Percentiles rank a stretch among this genome's conserved stretches.
Evolutionary conservation across 2,888 invertebrate species (phyloP).

Genomic region (Eledona agricola): DNA sequence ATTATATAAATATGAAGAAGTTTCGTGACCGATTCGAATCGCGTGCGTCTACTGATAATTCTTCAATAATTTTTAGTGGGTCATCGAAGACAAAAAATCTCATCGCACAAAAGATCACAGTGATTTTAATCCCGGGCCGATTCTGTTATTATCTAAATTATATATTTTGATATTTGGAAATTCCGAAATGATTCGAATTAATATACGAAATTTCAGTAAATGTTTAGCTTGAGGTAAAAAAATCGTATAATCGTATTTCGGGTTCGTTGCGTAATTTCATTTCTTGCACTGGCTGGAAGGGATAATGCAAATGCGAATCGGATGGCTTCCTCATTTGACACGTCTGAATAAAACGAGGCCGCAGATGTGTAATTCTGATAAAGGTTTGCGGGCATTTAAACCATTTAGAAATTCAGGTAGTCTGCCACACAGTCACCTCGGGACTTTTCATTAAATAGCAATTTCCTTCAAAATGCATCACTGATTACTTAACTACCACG

Average conservation of each 20-base stretch:
- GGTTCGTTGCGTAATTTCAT: conserved; percentile 23
- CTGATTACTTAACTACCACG: conserved; percentile 55
- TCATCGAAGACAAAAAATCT: conserved; percentile 55
- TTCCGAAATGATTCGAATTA: conserved; percentile 55
- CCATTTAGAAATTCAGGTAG: conserved; percentile 52
- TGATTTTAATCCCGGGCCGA: conserved; percentile 50
- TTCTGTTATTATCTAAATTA: conserved; percentile 58
- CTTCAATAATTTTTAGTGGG: conserved; percentile 57
- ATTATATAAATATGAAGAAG: conserved; percentile 53
- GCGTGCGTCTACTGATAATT: conserved; percentile 56
- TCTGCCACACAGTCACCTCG: conserved; percentile 47
- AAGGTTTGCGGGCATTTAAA: conserved; percentile 44
- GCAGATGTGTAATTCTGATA: conserved; percentile 43
- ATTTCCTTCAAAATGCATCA: conserved; percentile 50
- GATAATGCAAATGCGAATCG: conserved; percentile 45
- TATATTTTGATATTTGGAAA: conserved; percentile 55
- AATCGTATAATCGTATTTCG: too few species aligned
- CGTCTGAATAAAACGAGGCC: conserved; percentile 41
- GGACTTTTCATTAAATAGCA: conserved; percentile 46
- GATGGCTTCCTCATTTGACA: conserved; percentile 52
- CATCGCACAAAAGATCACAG: conserved; percentile 42
- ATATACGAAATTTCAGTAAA: conserved; percentile 49
- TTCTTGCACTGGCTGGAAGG: conserved; percentile 42
- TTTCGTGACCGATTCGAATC: conserved; percentile 56
- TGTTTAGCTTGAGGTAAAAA: conserved; percentile 26